Base-by-base conservation (phyloP, 2,113 vertebrate species). In the Stictonetta naevosa region DNA sequence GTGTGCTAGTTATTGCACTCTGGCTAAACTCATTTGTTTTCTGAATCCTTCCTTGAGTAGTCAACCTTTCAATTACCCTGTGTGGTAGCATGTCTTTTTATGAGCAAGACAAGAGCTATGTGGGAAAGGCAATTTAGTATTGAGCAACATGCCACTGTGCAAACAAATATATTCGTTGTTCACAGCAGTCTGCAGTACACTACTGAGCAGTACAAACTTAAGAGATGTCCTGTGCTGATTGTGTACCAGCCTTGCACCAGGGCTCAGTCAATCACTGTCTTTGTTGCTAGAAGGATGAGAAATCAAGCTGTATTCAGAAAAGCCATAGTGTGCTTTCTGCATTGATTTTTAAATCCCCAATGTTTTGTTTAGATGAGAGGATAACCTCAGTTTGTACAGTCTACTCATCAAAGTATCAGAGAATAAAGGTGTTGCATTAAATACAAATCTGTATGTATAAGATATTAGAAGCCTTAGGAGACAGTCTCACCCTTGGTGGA, bases 401-500 rank as follows among this genome's bases (percentile, higher is more conserved):
- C 26, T 22, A 12, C 74, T 93, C 66, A 80, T 94, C 89, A 88
- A 73, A 68, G 6, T 14, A 91, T 59, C 78, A 89, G 58, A 92
- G 56, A 91, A 87, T 44, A 67, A 83, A 92, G 21, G 62, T 76
- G 53, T 36, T 79, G 73, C 80, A 60, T 82, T 73, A 97, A 95
- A 92, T 90, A 91, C 29, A 88, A 64, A 90, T 86, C 58, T 91
- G 31, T 66, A 26, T 63, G 38, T 91, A 79, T 62, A 86, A 94
- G 72, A n/a, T 59, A 67, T 40, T n/a, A 83, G 78, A 95, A 86
- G 28, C 38, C 56, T 62, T 74, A 64, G 58, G 77, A 94, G 64
- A 81, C 75, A 83, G 40, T 63, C 26, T 88, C 33, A 86, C 14
- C 29, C 58, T 92, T 82, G n/a, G 68, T 71, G 36, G 69, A 88